Base-by-base conservation (phyloP, 2,797 vertebrate species). In the Limosa lapponica region DNA sequence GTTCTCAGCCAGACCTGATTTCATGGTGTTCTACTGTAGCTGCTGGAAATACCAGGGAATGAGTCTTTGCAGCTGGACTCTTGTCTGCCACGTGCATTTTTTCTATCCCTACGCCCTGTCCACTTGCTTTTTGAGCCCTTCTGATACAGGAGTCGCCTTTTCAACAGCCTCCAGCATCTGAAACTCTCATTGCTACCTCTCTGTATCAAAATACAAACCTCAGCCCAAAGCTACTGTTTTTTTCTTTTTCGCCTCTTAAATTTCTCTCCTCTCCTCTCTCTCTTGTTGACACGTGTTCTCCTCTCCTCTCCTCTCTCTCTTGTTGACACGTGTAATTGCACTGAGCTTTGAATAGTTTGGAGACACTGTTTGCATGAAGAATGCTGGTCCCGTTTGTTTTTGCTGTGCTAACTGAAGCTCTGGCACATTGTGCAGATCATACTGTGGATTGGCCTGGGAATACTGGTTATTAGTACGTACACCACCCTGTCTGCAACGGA, bases 391-490 rank as follows among this genome's bases (percentile, higher is more conserved):
- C 1, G 1, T 12, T 64, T 37, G 83, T 44, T 87, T 87, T 48
- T 23, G 25, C 83, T 74, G 32, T 49, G 66, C 79, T 95, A 8
- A 96, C 82, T 13, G 59, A 25, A 25, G 46, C 67, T 94, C 48
- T 96, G 78, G 59, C 58, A 8, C 82, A 1, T 91, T 49, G 20
- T 95, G 57, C 93, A 99, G 99, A 97, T 99, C 80, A 99, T 99
- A 83, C 98, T 99, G 43, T 99, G 97, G 88, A 99, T 99, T 1
- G 99, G 99, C 77, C 98, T 99, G 89, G 98, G 99, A 16, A 98
- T 99, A 95, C 98, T 99, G 72, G 98, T 99, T 48, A 96, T 99
- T 95, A 99, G 99, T 96, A 99, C 99, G 4, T 97, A 99, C 57
- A 99, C 99, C 90, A 99, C 99, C 20, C 92, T 99, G 91, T 99